Evolutionary conservation across 2,888 invertebrate genomes (phyloP).

Genomic region (Silvanus unidentatus): DNA sequence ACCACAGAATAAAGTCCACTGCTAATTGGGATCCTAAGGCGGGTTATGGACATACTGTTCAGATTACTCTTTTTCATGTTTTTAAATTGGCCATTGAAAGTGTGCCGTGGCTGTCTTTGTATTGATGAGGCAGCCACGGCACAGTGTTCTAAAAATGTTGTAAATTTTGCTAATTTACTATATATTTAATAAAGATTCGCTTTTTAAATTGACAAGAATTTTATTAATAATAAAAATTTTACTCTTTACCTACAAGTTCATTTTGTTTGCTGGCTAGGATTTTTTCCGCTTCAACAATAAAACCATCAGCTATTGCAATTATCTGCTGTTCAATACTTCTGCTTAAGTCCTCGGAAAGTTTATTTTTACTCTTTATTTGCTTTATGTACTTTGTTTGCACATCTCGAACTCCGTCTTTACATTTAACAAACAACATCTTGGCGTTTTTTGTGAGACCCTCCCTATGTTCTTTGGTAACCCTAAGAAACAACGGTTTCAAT

Average conservation of each 20-base stretch:
- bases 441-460: constrained; percentile 85
- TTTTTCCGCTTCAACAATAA: constrained; percentile 58
- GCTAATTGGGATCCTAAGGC: neutral
- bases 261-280: constrained; percentile 64
- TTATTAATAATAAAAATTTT: too few relatives aligned
- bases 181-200: constrained; percentile 2
- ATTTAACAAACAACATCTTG: constrained; percentile 71
- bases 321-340: constrained; percentile 66
- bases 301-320: constrained; percentile 61
- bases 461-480: constrained; percentile 86
- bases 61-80: neutral
- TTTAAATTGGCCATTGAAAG: constrained; percentile 10
- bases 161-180: neutral
- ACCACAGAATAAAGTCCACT: constrained; percentile 39
- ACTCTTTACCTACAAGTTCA: constrained; percentile 59
- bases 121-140: constrained; percentile 32
- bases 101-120: constrained; percentile 38
- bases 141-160: constrained; percentile 2
- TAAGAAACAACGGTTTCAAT: too few relatives aligned
- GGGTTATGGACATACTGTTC: constrained; percentile 3
- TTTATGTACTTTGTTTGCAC: constrained; percentile 68
- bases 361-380: constrained; percentile 63
- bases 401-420: constrained; percentile 69
- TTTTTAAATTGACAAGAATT: too few relatives aligned
- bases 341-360: constrained; percentile 64